Percentiles rank a stretch among this genome's conserved stretches.
Conservation (phyloP, 2,888 invertebrate genomes). For the Trissolcus brochymenae region DNA sequence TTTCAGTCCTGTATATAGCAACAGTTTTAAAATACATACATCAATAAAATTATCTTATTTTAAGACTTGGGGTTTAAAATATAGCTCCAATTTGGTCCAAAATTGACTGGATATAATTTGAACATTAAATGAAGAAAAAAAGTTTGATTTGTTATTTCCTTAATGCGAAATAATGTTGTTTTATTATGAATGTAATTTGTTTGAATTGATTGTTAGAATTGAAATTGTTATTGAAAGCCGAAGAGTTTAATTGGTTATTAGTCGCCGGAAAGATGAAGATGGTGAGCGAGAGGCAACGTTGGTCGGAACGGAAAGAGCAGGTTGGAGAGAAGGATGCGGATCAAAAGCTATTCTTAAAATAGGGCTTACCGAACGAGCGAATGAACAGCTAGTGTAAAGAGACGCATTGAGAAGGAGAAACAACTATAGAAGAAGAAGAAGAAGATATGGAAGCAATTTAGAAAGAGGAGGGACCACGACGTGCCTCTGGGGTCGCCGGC, state of each 20-base stretch:
- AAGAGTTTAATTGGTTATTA: neutral
- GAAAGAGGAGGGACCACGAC: constrained; percentile 59
- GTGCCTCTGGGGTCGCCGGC: constrained; percentile 71
- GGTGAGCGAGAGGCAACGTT: constrained; percentile 31
- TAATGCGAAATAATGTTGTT: no score
- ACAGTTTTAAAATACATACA: no score
- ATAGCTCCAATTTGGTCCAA: no score
- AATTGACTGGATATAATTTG: no score
- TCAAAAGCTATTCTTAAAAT: constrained; percentile 75
- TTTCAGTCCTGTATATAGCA: no score
- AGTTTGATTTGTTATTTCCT: no score
- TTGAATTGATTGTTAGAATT: neutral
- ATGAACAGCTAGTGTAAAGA: constrained; percentile 57
- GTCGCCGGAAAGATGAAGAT: constrained; percentile 38
- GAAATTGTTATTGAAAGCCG: no score
- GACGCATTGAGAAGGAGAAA: constrained; percentile 49
- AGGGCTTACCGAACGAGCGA: constrained; percentile 66
- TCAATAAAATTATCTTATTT: no score
- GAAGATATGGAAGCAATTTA: constrained; percentile 52
- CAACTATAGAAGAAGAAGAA: constrained; percentile 59
- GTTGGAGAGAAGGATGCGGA: constrained; percentile 62
- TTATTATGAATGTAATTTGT: no score
- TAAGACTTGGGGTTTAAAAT: no score
- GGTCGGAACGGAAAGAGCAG: constrained; percentile 24
- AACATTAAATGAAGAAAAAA: no score